Percentiles rank a stretch among this genome's conserved stretches.
Evolutionary conservation across 2,113 vertebrate genomes (phyloP).

Genomic region (Paedocypris sp.): DNA sequence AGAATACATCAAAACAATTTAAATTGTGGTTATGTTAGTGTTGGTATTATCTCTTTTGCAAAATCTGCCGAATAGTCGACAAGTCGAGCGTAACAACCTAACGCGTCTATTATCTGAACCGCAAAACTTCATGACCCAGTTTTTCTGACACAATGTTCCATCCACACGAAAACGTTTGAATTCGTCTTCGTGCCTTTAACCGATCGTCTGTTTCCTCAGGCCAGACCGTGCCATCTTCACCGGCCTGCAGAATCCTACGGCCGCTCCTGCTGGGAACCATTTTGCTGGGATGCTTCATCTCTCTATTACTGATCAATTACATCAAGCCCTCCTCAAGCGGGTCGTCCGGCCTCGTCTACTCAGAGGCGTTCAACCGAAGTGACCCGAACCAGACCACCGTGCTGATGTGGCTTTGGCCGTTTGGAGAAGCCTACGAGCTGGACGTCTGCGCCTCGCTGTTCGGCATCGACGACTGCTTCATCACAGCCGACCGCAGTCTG

Average conservation of each 20-base stretch:
- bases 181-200: not conserved
- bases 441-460: slow-evolving; percentile 80
- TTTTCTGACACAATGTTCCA: too few species aligned
- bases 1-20: too few species aligned
- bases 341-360: slow-evolving; percentile 83
- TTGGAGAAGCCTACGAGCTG: slow-evolving; percentile 83
- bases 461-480: slow-evolving; percentile 81
- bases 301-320: slow-evolving; percentile 89
- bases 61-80: too few species aligned
- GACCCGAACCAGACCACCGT: slow-evolving; percentile 82
- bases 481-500: slow-evolving; percentile 82
- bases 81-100: too few species aligned
- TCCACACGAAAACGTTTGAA: not conserved
- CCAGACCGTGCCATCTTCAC: slow-evolving; percentile 90
- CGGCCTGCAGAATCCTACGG: too few species aligned
- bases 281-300: slow-evolving; percentile 86
- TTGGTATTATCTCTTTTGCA: too few species aligned
- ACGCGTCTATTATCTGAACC: too few species aligned
- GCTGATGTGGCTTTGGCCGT: slow-evolving; percentile 94
- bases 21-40: too few species aligned
- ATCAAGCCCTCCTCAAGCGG: slow-evolving; percentile 88
- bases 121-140: too few species aligned
- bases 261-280: slow-evolving; percentile 81
- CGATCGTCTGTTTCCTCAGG: slow-evolving; percentile 53
- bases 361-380: slow-evolving; percentile 72